Percentiles rank a stretch among this genome's conserved stretches.
These are phyloP conservation scores for Felis chaus DNA, from an alignment of 2,113 vertebrate species.

Conservation along the genomic window DNA sequence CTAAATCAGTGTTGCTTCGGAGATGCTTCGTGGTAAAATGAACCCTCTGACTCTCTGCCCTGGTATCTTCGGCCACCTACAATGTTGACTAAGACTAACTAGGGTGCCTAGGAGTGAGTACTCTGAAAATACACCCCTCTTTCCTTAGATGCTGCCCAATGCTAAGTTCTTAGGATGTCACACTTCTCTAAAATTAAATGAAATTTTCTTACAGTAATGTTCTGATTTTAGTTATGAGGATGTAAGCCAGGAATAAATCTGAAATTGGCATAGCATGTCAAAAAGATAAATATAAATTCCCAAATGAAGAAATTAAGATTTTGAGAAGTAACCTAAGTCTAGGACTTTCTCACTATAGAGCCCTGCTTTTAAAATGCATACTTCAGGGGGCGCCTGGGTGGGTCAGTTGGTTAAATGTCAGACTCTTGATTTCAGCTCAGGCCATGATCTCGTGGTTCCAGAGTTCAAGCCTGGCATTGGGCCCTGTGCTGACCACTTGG, in stretches of 20 bases:
- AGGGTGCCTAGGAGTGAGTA: background rate
- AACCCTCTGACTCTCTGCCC: background rate
- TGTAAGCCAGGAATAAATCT: background rate
- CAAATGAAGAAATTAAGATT: background rate
- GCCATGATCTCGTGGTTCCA: too few relatives aligned
- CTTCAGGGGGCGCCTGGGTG: background rate
- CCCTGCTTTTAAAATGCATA: background rate
- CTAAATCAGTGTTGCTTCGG: background rate
- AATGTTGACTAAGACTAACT: background rate
- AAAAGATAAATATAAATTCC: background rate
- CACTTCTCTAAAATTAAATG: slow-evolving; percentile 10
- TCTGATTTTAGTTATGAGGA: background rate
- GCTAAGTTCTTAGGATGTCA: background rate
- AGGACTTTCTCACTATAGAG: background rate
- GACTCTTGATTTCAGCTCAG: too few relatives aligned
- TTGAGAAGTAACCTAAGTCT: background rate
- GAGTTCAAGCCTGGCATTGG: too few relatives aligned
- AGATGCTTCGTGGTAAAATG: background rate
- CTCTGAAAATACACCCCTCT: background rate
- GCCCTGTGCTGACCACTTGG: too few relatives aligned
- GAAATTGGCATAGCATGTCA: background rate
- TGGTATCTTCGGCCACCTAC: background rate
- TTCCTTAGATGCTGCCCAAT: background rate
- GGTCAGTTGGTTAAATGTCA: too few relatives aligned
- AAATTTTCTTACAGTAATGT: background rate